Conservation (phyloP, 2,797 vertebrate species). For the Mormyrus proboscirostris region DNA sequence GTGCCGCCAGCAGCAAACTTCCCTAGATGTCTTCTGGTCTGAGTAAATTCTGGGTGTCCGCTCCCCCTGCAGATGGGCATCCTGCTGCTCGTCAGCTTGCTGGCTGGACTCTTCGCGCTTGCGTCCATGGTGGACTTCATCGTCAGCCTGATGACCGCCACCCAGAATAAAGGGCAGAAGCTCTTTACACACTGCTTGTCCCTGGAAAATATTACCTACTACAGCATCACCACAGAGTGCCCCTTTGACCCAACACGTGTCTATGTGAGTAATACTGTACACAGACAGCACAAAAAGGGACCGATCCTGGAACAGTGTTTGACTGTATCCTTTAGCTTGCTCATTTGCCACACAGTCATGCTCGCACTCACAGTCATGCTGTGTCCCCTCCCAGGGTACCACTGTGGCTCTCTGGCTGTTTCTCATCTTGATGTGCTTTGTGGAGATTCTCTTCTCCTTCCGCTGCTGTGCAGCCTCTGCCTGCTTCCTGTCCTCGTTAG, state of each 20-base stretch:
- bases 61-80: conserved; percentile 64
- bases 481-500: conserved; percentile 57
- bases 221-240: conserved; percentile 66
- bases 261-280: conserved; percentile 63
- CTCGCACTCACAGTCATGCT: not conserved
- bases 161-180: conserved; percentile 55
- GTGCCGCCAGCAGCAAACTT: not conserved
- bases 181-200: conserved; percentile 64
- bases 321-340: not conserved
- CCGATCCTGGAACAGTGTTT: not conserved
- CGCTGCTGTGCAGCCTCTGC: conserved; percentile 65
- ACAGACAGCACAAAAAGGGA: not conserved
- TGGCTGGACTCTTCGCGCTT: conserved; percentile 63
- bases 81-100: conserved; percentile 64
- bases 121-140: conserved; percentile 63
- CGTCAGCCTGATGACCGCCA: conserved; percentile 60
- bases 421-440: conserved; percentile 62
- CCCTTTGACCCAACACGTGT: conserved; percentile 84
- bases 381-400: conserved; percentile 60
- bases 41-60: not conserved
- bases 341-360: not conserved
- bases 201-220: conserved; percentile 26
- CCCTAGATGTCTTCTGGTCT: not conserved
- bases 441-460: conserved; percentile 66
- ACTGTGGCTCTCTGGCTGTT: conserved; percentile 77